A percentile compares a stretch with the other conserved stretches of the same genome.
Evolutionary conservation across 1,140 invertebrate species (phyloP).

Genomic region (Thrips palmi): DNA sequence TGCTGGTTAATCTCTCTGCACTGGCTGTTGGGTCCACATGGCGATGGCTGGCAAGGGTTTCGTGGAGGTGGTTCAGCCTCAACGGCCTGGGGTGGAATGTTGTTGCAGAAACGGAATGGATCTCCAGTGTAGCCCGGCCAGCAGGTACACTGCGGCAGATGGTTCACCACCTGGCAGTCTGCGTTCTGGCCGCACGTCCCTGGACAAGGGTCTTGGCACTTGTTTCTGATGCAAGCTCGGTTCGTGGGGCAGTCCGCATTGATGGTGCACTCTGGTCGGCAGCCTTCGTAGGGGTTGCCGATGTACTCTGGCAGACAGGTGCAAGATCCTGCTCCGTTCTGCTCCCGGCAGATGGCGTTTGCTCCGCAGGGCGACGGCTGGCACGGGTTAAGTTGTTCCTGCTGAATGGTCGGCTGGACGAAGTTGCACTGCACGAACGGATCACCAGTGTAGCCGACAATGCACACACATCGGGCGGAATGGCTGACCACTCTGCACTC

Average conservation of each 20-base stretch:
- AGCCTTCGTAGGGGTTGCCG: constrained; percentile 51
- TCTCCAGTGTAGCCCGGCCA: constrained; percentile 29
- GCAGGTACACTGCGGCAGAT: constrained; percentile 30
- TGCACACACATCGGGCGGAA: constrained; percentile 43
- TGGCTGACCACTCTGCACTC: constrained; percentile 47
- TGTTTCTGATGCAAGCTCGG: constrained; percentile 28
- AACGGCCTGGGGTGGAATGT: constrained; percentile 16
- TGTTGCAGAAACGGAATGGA: constrained; percentile 25
- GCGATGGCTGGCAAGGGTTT: constrained; percentile 30
- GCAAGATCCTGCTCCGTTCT: constrained; percentile 24
- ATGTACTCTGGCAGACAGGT: constrained; percentile 33
- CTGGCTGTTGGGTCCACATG: constrained; percentile 35
- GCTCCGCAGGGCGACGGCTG: constrained; percentile 56
- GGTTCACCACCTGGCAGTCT: constrained; percentile 29
- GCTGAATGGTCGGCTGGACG: constrained; percentile 16
- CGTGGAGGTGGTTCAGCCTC: constrained; percentile 17
- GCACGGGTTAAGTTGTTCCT: constrained; percentile 40
- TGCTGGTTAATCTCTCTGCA: constrained; percentile 41
- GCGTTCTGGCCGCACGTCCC: constrained; percentile 32
- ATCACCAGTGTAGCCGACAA: constrained; percentile 43
- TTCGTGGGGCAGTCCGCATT: constrained; percentile 42
- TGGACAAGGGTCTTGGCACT: constrained; percentile 32
- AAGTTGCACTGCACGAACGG: constrained; percentile 43
- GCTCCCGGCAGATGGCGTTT: constrained; percentile 29
- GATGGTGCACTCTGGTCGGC: constrained; percentile 45